Percentiles rank a stretch among this genome's conserved stretches.
Evolutionary conservation across 2,113 vertebrate species (phyloP).

Genomic region (Barbus barbus): DNA sequence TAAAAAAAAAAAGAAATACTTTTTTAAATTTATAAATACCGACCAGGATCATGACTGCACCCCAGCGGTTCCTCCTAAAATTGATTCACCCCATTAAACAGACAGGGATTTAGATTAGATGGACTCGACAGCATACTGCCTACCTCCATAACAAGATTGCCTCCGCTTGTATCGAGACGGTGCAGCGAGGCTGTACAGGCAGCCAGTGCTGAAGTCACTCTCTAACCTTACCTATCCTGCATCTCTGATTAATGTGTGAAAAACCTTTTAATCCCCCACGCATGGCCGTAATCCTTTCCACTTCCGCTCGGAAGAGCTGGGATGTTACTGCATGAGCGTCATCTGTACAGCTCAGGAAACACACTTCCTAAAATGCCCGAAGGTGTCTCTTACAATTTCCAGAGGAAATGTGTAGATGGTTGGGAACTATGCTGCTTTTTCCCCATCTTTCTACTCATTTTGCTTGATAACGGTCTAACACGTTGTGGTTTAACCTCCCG

Average conservation of each 20-base stretch:
- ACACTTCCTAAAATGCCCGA: slow-evolving; percentile 10
- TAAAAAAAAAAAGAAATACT: too few species aligned
- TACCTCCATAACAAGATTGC: slow-evolving; percentile 22
- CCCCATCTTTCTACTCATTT: neutral
- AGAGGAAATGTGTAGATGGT: slow-evolving; percentile 22
- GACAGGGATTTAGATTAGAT: slow-evolving; percentile 41
- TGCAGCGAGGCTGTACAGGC: neutral
- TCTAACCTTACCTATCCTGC: slow-evolving; percentile 27
- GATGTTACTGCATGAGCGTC: slow-evolving; percentile 23
- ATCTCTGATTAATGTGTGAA: slow-evolving; percentile 26
- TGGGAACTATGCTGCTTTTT: neutral
- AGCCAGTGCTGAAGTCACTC: neutral
- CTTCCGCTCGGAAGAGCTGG: slow-evolving; percentile 1
- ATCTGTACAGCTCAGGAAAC: slow-evolving; percentile 33
- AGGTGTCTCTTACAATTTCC: neutral
- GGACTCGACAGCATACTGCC: slow-evolving; percentile 12
- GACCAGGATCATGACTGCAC: slow-evolving; percentile 31
- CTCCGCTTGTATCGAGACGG: neutral
- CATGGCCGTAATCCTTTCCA: neutral
- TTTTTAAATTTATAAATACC: too few species aligned
- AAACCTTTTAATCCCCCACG: slow-evolving; percentile 24
- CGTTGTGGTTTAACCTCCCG: neutral
- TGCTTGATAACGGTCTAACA: neutral
- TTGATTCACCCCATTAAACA: slow-evolving; percentile 36
- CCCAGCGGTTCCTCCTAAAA: slow-evolving; percentile 22